Base-by-base conservation (phyloP, 1,140 invertebrate genomes). In the Drepana arcuata region DNA sequence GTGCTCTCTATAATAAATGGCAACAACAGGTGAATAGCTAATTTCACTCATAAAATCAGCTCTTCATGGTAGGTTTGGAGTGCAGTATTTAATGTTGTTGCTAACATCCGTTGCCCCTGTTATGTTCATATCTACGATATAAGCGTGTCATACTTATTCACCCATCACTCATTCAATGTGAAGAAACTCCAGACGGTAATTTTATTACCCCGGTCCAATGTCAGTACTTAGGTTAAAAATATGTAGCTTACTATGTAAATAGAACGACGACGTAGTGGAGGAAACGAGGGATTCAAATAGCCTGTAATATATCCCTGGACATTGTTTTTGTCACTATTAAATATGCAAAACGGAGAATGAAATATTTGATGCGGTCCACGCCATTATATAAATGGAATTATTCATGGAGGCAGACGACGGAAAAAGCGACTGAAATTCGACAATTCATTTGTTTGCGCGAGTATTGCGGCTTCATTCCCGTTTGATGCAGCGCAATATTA, bases 11-110 rank as follows among this genome's bases (percentile, higher is more conserved):
- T 74, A 72, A 81, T 81, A 81, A 81, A 81, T 77, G 70, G 65
- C 74, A 81, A 81, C 74, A 77, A 77, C 77, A 81, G 77, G 74
- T 81, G 74, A 81, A 77, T 79, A 69, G 79, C 66, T 79, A 79
- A 81, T 81, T 81, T 79, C 74, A 77, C 67, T 75, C 58, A 74
- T 77, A 77, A 77, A 71, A 79, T 78, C 75, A 78, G 72, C 64
- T 74, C 56, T 64, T 53, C 51, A 71, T 77, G 72, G 75, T 66
- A n/a, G n/a, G n/a, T n/a, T n/a, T 73, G 72, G 64, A 71, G 67
- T 68, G 70, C 68, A 71, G 69, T 74, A 77, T 77, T 68, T 77
- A 77, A 63, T n/a, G n/a, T 55, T 59, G 59, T 68, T 57, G 50
- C 46, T 59, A 60, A 63, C 61, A 67, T 79, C 70, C 75, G 75